Evolutionary conservation across 1,140 invertebrate species (phyloP).

Genomic region (Zophobas morio): DNA sequence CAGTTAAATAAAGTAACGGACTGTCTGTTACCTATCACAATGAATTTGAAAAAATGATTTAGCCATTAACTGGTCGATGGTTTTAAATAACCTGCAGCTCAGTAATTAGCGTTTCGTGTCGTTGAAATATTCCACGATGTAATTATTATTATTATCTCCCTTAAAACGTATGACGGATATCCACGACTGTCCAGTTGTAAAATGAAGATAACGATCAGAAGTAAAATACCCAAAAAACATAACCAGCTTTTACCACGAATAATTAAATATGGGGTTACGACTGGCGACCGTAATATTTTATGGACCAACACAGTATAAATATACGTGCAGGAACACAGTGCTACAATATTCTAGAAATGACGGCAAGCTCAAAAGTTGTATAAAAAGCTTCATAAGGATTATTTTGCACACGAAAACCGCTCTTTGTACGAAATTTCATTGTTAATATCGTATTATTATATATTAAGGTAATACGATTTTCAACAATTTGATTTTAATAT

Average conservation of each 20-base stretch:
- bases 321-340: too few species aligned
- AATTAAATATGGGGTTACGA: not conserved
- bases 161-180: not conserved
- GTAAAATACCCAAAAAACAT: conserved; percentile 16
- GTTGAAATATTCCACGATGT: not conserved
- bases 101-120: not conserved
- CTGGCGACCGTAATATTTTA: not conserved
- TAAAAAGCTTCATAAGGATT: too few species aligned
- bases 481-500: too few species aligned
- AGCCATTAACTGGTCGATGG: too few species aligned
- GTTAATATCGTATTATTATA: too few species aligned
- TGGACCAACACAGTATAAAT: not conserved
- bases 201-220: conserved; percentile 12
- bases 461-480: too few species aligned
- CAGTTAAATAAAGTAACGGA: not conserved
- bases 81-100: not conserved
- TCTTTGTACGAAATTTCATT: too few species aligned
- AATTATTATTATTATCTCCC: not conserved
- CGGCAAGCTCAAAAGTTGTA: too few species aligned
- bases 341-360: too few species aligned
- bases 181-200: not conserved
- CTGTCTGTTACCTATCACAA: not conserved
- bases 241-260: not conserved
- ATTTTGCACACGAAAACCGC: too few species aligned
- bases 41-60: not conserved